Evolutionary conservation across 2,888 invertebrate genomes (phyloP).

Genomic region (Brachylomia viminalis): DNA sequence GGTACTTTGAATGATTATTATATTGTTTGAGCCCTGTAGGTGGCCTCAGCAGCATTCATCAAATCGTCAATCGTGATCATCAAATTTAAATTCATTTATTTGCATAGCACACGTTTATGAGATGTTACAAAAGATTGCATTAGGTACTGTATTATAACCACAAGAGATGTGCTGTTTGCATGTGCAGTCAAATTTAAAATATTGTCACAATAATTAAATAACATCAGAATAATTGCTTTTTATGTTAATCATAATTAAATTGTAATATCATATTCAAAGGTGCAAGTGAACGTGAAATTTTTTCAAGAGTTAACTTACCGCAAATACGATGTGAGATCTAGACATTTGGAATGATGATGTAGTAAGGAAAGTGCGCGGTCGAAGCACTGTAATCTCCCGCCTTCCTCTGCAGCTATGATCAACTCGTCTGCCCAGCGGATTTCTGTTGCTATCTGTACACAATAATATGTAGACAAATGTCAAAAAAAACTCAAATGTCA

Average conservation of each 20-base stretch:
- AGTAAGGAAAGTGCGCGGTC: conserved; percentile 84
- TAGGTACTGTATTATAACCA: background rate
- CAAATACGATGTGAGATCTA: conserved; percentile 80
- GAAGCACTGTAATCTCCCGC: conserved; percentile 86
- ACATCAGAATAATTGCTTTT: background rate
- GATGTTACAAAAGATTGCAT: background rate
- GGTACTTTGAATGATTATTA: background rate
- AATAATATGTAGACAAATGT: too few relatives aligned
- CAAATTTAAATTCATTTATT: background rate
- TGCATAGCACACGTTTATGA: background rate
- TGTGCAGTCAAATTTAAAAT: background rate
- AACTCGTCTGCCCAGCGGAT: conserved; percentile 84
- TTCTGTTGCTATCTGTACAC: conserved; percentile 83
- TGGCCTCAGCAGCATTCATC: background rate
- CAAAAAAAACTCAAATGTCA: too few relatives aligned
- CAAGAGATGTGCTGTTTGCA: background rate
- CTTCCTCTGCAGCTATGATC: conserved; percentile 82
- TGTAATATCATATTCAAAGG: background rate
- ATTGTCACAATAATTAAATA: background rate
- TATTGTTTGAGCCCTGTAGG: background rate
- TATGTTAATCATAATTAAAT: background rate
- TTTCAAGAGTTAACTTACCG: conserved; percentile 67
- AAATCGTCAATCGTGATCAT: background rate
- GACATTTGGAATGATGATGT: conserved; percentile 83
- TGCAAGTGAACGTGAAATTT: background rate